A percentile compares a stretch with the other conserved stretches of the same genome.
Evolutionary conservation across 2,888 invertebrate genomes (phyloP).

Genomic region (Escarpia spicata): DNA sequence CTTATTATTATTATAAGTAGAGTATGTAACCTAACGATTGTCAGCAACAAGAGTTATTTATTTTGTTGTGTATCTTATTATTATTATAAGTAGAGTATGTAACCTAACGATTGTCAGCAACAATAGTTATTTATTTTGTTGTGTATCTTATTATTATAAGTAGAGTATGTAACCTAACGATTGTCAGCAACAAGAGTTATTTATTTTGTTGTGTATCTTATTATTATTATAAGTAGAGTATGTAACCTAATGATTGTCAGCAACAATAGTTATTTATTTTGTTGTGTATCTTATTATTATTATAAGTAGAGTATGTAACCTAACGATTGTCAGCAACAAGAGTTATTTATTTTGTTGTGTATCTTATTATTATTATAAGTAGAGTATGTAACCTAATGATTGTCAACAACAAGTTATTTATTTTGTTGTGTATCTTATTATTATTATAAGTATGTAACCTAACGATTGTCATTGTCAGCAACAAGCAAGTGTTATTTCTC

Average conservation of each 20-base stretch:
- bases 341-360: slow-evolving; percentile 3
- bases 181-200: neutral
- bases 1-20: neutral
- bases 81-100: no score
- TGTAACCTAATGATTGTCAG: no score
- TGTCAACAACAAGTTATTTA: neutral
- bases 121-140: neutral
- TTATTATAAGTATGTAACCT: no score
- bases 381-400: no score
- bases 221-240: neutral
- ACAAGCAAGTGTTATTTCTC: neutral
- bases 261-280: neutral
- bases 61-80: neutral
- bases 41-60: no score
- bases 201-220: slow-evolving; percentile 17
- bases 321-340: no score
- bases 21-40: no score
- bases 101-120: no score
- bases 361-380: neutral
- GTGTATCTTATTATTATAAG: neutral
- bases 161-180: no score
- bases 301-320: no score
- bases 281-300: neutral
- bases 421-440: slow-evolving; percentile 10
- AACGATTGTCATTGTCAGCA: neutral